Evolutionary conservation across 2,113 vertebrate species (phyloP).

Genomic region (Serilophus lunatus): DNA sequence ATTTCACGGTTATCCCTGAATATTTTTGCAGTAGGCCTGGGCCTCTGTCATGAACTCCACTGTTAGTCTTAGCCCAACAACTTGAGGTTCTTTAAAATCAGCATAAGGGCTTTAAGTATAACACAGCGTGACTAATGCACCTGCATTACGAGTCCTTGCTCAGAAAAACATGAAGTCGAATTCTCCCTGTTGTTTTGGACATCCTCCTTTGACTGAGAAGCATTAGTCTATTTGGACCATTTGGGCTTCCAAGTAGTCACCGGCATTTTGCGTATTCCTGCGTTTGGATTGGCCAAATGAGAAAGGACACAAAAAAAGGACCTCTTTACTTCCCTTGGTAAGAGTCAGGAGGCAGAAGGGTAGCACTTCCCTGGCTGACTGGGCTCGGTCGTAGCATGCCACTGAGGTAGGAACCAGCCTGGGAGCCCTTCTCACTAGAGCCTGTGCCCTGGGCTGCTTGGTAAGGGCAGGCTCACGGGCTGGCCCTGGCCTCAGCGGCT

Average conservation of each 20-base stretch:
- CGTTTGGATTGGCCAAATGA: neutral
- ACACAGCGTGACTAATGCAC: neutral
- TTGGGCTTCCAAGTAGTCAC: neutral
- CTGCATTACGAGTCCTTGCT: neutral
- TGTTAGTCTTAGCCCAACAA: neutral
- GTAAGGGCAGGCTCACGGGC: neutral
- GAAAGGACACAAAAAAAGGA: neutral
- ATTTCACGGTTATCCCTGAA: neutral
- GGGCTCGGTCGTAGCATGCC: neutral
- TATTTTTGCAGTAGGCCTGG: neutral
- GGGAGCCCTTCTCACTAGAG: neutral
- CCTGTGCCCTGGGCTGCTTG: neutral
- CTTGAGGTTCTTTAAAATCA: neutral
- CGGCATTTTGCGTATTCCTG: neutral
- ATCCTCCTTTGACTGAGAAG: neutral
- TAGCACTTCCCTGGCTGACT: neutral
- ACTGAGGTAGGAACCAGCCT: neutral
- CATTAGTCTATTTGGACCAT: neutral
- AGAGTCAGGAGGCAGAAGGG: neutral
- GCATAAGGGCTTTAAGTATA: neutral
- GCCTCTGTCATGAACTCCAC: neutral
- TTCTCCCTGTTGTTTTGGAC: neutral
- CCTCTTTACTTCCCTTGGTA: neutral
- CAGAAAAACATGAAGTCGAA: neutral
- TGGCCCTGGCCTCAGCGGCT: neutral